Conservation (phyloP, 2,797 vertebrate genomes). For the Eulemur coronatus region DNA sequence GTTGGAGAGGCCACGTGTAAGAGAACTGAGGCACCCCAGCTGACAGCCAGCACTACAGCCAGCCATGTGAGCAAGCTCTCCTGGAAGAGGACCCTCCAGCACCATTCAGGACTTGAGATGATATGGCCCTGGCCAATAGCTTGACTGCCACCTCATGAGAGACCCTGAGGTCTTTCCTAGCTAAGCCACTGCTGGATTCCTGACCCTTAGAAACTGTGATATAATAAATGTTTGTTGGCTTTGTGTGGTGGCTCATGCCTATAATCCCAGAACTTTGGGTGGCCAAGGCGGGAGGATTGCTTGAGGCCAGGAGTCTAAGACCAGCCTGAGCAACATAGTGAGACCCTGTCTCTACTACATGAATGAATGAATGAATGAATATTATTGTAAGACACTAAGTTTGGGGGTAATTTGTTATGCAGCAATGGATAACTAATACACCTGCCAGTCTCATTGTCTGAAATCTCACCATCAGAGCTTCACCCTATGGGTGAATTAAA, state of each 20-base stretch:
- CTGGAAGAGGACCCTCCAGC: not conserved
- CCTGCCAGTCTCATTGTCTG: not conserved
- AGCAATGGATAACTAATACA: not conserved
- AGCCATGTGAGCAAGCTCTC: not conserved
- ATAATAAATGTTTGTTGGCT: not conserved
- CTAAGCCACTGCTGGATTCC: constrained; percentile 4
- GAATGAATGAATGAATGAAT: not conserved
- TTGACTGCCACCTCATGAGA: not conserved
- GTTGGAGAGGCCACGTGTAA: not conserved
- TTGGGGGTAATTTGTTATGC: not conserved
- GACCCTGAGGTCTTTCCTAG: not conserved
- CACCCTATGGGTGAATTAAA: not conserved
- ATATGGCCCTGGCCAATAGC: not conserved
- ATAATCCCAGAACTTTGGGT: not conserved
- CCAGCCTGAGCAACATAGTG: not conserved
- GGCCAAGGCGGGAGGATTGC: not conserved
- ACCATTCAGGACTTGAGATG: not conserved
- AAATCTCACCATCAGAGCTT: not conserved
- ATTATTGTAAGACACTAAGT: not conserved
- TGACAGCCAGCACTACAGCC: not conserved
- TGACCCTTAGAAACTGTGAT: not conserved
- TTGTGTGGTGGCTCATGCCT: not conserved
- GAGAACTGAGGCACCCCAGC: not conserved
- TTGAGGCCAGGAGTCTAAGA: not conserved
- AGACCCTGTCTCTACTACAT: not conserved